These are phyloP conservation scores for Labeo catla DNA, from an alignment of 2,113 vertebrate species.

Conservation along the genomic window DNA sequence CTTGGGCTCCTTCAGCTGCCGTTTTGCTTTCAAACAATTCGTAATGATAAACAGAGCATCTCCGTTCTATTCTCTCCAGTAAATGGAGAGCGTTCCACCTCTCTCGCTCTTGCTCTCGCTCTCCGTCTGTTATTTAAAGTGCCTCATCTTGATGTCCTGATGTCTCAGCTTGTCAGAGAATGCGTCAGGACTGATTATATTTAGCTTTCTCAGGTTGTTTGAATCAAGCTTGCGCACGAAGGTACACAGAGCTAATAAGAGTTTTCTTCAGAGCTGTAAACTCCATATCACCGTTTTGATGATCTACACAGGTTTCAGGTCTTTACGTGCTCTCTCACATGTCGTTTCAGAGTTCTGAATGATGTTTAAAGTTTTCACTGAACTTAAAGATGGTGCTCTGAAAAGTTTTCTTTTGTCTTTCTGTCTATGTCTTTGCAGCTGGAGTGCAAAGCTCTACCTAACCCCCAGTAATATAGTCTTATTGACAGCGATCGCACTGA, in stretches of 20 bases:
- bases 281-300: slow-evolving; percentile 4
- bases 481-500: slow-evolving; percentile 93
- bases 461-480: slow-evolving; percentile 97
- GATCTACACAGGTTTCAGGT: slow-evolving; percentile 8
- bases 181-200: slow-evolving; percentile 31
- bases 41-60: slow-evolving; percentile 1
- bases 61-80: slow-evolving; percentile 19
- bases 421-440: slow-evolving; percentile 73
- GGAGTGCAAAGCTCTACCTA: slow-evolving; percentile 96
- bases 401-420: slow-evolving; percentile 22
- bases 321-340: slow-evolving; percentile 3
- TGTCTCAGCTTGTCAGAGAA: slow-evolving; percentile 31
- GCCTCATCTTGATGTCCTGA: slow-evolving; percentile 1
- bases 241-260: slow-evolving; percentile 16
- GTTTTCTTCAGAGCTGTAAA: not conserved
- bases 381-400: not conserved
- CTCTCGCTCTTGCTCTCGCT: not conserved
- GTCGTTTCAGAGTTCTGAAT: not conserved
- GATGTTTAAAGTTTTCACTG: not conserved
- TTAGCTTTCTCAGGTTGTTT: slow-evolving; percentile 31
- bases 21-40: slow-evolving; percentile 33
- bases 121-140: not conserved
- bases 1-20: not conserved
- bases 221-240: slow-evolving; percentile 1
- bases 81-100: slow-evolving; percentile 10